Evolutionary conservation across 2,113 vertebrate species (phyloP).

Genomic region (Entelurus aequoreus): DNA sequence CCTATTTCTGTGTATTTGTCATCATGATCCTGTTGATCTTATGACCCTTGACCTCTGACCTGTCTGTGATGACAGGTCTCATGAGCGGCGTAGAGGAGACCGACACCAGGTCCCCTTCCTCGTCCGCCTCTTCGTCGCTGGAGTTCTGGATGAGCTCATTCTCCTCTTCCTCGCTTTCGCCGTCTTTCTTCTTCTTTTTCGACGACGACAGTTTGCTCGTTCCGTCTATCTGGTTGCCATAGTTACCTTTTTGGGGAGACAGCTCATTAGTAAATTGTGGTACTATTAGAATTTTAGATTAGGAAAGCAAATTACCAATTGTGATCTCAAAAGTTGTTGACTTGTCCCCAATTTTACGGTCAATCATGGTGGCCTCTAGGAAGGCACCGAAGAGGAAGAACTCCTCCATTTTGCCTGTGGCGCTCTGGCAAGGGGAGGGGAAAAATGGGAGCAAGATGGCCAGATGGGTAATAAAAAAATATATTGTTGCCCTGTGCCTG

Average conservation of each 20-base stretch:
- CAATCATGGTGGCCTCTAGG: slow-evolving; percentile 95
- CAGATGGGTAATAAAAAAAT: slow-evolving; percentile 1
- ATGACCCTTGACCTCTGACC: slow-evolving; percentile 66
- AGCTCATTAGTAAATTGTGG: neutral
- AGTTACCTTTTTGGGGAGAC: slow-evolving; percentile 79
- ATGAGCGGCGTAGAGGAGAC: slow-evolving; percentile 82
- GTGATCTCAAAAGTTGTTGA: slow-evolving; percentile 91
- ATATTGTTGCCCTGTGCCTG: neutral
- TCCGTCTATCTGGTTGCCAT: slow-evolving; percentile 90
- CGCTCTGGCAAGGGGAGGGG: slow-evolving; percentile 68
- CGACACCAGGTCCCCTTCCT: slow-evolving; percentile 76
- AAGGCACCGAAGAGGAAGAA: slow-evolving; percentile 96
- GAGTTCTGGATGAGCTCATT: slow-evolving; percentile 87
- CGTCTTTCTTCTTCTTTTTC: slow-evolving; percentile 77
- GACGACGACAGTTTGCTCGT: slow-evolving; percentile 66
- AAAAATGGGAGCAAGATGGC: neutral
- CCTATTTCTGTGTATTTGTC: no score
- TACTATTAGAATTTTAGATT: neutral
- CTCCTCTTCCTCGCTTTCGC: slow-evolving; percentile 81
- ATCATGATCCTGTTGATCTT: neutral
- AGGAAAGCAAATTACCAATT: slow-evolving; percentile 73
- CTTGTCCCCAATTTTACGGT: slow-evolving; percentile 94
- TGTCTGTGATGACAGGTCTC: slow-evolving; percentile 92
- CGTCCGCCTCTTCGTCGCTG: slow-evolving; percentile 83
- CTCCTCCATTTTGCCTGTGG: slow-evolving; percentile 90